Evolutionary conservation across 2,113 vertebrate genomes (phyloP).

Genomic region (Merops nubicus): DNA sequence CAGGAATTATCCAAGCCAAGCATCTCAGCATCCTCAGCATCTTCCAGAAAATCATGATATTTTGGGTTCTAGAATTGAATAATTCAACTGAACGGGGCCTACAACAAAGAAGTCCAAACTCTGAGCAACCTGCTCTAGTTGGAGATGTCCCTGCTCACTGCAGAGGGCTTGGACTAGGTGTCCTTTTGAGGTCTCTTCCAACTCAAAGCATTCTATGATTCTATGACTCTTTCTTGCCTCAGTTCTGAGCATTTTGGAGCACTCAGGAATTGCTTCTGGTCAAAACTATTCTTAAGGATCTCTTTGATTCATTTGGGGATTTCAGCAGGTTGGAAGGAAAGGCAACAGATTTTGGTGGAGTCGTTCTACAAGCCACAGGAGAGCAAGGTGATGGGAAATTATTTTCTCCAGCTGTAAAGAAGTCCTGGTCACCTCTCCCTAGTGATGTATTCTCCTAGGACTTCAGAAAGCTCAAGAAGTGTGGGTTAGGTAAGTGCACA

Average conservation of each 20-base stretch:
- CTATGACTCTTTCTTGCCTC: background rate
- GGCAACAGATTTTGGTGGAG: background rate
- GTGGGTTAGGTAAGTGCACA: too few species aligned
- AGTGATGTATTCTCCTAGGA: background rate
- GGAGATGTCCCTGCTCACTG: too few species aligned
- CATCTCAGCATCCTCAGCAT: background rate
- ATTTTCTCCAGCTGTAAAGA: background rate
- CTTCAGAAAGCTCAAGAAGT: background rate
- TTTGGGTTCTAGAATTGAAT: background rate
- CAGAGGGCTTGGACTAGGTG: too few species aligned
- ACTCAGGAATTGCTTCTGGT: background rate
- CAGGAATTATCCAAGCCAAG: too few species aligned
- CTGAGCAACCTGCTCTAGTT: too few species aligned
- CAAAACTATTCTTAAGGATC: background rate
- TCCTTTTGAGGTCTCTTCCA: too few species aligned
- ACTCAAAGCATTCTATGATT: too few species aligned
- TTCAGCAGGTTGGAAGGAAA: background rate
- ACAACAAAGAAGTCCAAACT: too few species aligned
- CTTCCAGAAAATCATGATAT: background rate
- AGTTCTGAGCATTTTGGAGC: background rate
- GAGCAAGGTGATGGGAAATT: background rate
- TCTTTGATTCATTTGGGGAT: background rate
- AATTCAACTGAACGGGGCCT: background rate
- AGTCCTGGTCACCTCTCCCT: background rate
- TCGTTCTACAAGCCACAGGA: background rate